A percentile compares a stretch with the other conserved stretches of the same genome.
phyloP scores from a whole-genome alignment of 2,797 vertebrate genomes.

The Coregonus ussuriensis region DNA sequence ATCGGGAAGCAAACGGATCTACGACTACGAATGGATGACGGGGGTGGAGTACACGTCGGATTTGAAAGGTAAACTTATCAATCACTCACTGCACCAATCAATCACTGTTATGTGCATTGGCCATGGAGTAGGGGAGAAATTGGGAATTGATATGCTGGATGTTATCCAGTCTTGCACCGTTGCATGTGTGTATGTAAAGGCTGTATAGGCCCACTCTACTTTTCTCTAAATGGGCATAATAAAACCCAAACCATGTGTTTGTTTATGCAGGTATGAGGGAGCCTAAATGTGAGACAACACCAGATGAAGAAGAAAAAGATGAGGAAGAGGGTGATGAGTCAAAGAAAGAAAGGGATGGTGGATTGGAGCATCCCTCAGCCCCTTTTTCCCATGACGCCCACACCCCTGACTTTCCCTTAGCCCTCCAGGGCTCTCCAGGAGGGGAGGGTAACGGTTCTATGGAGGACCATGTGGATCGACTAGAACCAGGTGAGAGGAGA shows the following conservation, averaged over 20 bases:
- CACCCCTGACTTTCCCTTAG: conserved; percentile 65
- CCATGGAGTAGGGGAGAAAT: neutral
- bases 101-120: neutral
- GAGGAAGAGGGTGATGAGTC: conserved; percentile 40
- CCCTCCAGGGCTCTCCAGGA: conserved; percentile 62
- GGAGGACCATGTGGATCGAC: conserved; percentile 51
- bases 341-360: conserved; percentile 21
- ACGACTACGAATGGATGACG: conserved; percentile 81
- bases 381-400: conserved; percentile 54
- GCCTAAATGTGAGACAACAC: conserved; percentile 54
- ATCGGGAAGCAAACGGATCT: conserved; percentile 75
- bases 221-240: neutral
- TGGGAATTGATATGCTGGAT: neutral
- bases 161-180: neutral
- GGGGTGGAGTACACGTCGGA: conserved; percentile 73
- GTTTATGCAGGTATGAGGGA: conserved; percentile 63
- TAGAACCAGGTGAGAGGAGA: conserved; percentile 58
- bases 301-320: conserved; percentile 35
- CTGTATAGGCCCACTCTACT: neutral
- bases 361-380: conserved; percentile 42
- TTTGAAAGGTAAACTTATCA: conserved; percentile 66
- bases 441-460: conserved; percentile 51
- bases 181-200: neutral
- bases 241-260: neutral
- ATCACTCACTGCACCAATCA: neutral